phyloP scores from a whole-genome alignment of 2,113 vertebrate species.

The Apteryx mantelli region DNA sequence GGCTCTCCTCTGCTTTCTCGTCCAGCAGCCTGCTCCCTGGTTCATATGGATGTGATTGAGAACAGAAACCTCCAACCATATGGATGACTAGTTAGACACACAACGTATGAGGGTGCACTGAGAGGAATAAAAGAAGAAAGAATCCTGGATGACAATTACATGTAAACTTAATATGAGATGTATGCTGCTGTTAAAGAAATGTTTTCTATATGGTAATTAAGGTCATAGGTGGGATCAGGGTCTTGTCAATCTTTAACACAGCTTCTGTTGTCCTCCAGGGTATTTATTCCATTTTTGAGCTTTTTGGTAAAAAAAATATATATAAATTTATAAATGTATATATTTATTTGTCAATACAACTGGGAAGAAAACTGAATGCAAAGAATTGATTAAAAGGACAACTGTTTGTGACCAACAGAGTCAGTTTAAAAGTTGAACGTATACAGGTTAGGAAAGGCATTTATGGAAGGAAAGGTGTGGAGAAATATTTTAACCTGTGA shows the following conservation, averaged over 20 bases:
- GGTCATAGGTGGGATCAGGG: background rate
- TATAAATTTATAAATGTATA: background rate
- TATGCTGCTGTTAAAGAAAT: background rate
- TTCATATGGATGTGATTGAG: background rate
- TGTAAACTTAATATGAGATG: background rate
- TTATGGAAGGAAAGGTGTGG: background rate
- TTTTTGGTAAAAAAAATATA: background rate
- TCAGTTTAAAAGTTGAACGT: background rate
- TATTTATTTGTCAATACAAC: background rate
- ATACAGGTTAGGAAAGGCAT: background rate
- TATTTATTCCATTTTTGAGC: background rate
- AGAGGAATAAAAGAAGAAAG: background rate
- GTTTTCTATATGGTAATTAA: background rate
- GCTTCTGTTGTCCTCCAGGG: background rate
- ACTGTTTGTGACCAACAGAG: background rate
- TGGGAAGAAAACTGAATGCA: background rate
- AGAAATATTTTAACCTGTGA: background rate
- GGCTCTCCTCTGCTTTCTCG: background rate
- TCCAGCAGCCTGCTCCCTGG: background rate
- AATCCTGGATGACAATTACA: background rate
- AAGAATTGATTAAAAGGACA: background rate
- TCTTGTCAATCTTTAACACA: background rate
- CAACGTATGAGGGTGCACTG: accelerated
- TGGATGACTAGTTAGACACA: background rate
- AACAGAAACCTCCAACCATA: background rate